Conservation (phyloP, 2,888 invertebrate genomes). For the Synergus umbraculus region DNA sequence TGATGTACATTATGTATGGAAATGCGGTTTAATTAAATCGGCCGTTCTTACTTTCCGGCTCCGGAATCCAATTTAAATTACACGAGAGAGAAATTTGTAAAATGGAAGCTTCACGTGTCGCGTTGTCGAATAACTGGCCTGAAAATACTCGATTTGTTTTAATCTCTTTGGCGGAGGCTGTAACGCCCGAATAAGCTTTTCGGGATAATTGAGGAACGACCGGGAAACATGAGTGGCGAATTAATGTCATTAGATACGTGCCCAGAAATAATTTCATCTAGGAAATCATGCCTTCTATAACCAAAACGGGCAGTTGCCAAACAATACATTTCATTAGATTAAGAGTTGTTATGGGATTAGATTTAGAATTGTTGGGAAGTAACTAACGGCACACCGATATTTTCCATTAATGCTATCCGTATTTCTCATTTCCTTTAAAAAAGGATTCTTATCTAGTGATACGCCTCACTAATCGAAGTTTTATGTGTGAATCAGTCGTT, state of each 20-base stretch:
- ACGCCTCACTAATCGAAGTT: slow-evolving; percentile 17
- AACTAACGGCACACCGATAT: neutral
- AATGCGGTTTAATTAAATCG: slow-evolving; percentile 40
- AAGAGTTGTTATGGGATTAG: neutral
- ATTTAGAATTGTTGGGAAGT: neutral
- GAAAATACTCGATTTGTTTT: slow-evolving; percentile 39
- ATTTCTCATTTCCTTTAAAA: neutral
- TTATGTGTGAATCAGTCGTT: slow-evolving; percentile 15
- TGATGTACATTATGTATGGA: slow-evolving; percentile 34
- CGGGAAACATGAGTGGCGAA: neutral
- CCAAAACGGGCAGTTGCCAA: neutral
- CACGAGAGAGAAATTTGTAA: slow-evolving; percentile 40
- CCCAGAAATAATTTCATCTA: slow-evolving; percentile 1
- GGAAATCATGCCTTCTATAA: neutral
- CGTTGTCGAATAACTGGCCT: slow-evolving; percentile 37
- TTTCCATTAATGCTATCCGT: neutral
- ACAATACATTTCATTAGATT: neutral
- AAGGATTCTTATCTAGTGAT: slow-evolving; percentile 14
- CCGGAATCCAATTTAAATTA: slow-evolving; percentile 35
- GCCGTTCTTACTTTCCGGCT: slow-evolving; percentile 36
- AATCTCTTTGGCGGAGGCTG: slow-evolving; percentile 23
- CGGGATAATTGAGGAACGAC: slow-evolving; percentile 37
- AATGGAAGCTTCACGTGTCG: slow-evolving; percentile 28
- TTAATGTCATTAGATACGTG: slow-evolving; percentile 7
- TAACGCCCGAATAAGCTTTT: slow-evolving; percentile 36